Base-by-base conservation (phyloP, 2,888 invertebrate genomes). In the Philereme transversata region DNA sequence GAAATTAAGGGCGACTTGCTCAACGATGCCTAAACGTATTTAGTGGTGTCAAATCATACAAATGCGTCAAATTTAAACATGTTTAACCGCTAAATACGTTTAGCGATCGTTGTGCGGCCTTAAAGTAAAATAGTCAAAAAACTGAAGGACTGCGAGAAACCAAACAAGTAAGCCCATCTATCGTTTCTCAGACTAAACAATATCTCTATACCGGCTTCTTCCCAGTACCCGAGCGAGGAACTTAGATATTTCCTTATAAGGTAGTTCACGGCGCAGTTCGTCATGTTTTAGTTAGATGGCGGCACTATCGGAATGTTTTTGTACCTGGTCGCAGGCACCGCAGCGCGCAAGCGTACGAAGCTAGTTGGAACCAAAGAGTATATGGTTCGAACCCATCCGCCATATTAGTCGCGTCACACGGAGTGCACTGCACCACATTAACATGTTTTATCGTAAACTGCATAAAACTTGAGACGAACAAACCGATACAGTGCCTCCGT, bases 331-430 rank as follows among this genome's bases (percentile, higher is more conserved):
- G 63, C 81, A 68, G 70, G 73, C 71, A 72, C 70, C 72, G 71
- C 75, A 70, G 70, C 71, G 82, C 85, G 90, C 90, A 90, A 86
- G 90, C 91, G 90, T 91, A 64, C 64, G 61, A 54, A 67, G 58
- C 53, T 45, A 57, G 70, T 68, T 70, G 1, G 22, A 22, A 22
- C 22, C 22, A 22, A 22, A 22, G 22, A 22, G 22, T 22, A 22
- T 22, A 22, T 22, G 91, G 91, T 92, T 89, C 83, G 83, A 90
- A 90, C 86, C 85, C 90, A 87, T 89, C 91, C 90, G 92, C 91
- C 91, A 92, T 92, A 90, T 92, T 92, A 89, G 90, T 90, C 90
- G 90, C 89, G 90, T 90, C 90, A 86, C 87, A 83, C 90, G 89
- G 85, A 88, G 86, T 90, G 89, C 88, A 87, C 87, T 87, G 90